Base-by-base conservation (phyloP, 2,888 invertebrate species). In the Camponotus fellah region DNA sequence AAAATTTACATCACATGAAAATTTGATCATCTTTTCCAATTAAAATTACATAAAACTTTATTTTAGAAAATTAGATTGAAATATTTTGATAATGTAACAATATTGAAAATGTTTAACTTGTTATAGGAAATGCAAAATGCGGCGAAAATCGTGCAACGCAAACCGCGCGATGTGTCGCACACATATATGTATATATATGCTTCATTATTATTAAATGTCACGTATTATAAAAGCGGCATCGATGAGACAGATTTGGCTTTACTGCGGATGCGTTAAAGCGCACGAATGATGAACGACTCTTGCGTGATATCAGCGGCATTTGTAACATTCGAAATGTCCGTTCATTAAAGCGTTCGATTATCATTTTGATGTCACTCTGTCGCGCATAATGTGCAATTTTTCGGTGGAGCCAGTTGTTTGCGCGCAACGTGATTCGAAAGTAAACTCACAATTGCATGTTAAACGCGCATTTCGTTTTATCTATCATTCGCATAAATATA, bases 201-300 rank as follows among this genome's bases (percentile, higher is more conserved):
- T 71, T 79, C 46, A 79, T 79, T 79, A 71, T 8, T 60, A 79
- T 71, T 46, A 79, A 71, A 79, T 60, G 58, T 69, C 58, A 79
- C 53, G 68, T 34, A 79, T 71, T 71, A 71, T 60, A 79, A 69
- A 34, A 79, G 46, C 9, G 21, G 17, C 12, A 69, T 32, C 46
- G 46, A 77, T 66, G 40, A 65, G 37, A 65, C 49, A 79, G 21
- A 79, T 69, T 79, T 79, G 34, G 21, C 53, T 71, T 79, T 34
- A 46, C 14, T 14, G 43, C 32, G 32, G 43, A 77, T 79, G 60
- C 8, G 34, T 46, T 79, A 79, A 79, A 79, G 60, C 43, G 34
- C 6, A 21, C 69, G 43, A 69, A 46, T 69, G 71, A 79, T 69
- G 37, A 79, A 79, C 21, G 43, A 69, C 69, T 69, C 43, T 79